These are phyloP conservation scores for Chymomyza procnemis DNA, from an alignment of 2,888 invertebrate genomes.

Conservation along the genomic window DNA sequence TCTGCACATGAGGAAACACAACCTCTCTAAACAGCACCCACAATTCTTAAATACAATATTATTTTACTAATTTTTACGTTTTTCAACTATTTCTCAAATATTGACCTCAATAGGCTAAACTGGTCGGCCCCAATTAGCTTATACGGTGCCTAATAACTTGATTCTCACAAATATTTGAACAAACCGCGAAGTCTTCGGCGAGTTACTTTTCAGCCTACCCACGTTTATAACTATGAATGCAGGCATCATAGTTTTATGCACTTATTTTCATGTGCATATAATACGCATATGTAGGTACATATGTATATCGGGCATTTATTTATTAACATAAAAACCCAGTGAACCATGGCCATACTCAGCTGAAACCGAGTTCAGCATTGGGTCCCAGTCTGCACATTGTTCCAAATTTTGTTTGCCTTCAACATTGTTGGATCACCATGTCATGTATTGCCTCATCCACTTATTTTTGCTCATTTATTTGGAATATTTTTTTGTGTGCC, in stretches of 20 bases:
- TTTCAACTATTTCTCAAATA: no score
- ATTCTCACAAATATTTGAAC: no score
- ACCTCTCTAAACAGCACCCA: no score
- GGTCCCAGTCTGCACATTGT: conserved; percentile 19
- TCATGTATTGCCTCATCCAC: neutral
- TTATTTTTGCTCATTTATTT: conserved; percentile 24
- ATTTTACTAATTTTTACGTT: no score
- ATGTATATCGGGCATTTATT: conserved; percentile 34
- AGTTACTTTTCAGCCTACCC: no score
- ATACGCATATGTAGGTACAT: neutral
- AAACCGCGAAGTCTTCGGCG: no score
- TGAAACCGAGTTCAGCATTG: neutral
- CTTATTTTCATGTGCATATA: neutral
- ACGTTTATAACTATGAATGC: neutral
- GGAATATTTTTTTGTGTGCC: conserved; percentile 17
- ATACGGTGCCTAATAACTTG: no score
- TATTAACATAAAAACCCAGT: conserved; percentile 75
- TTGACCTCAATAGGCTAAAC: no score
- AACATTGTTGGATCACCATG: neutral
- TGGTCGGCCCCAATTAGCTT: no score
- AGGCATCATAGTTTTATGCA: neutral
- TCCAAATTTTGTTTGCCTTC: conserved; percentile 15
- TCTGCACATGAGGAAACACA: no score
- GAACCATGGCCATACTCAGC: conserved; percentile 56
- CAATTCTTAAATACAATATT: no score